Base-by-base conservation (phyloP, 2,888 invertebrate genomes). In the Heliconius ismenius region DNA sequence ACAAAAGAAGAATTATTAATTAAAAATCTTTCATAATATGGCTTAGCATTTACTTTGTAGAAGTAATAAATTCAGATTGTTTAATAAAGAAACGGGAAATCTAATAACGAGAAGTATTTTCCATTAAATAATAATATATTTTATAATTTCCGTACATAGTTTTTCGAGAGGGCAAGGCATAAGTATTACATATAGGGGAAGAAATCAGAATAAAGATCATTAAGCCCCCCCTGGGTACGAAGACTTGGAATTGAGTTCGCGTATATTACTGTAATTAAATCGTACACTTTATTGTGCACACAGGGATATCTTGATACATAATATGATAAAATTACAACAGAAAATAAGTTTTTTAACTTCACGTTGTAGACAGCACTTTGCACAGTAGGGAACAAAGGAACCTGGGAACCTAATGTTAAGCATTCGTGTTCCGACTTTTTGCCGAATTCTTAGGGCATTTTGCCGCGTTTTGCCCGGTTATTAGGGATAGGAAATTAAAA, bases 211-310 rank as follows among this genome's bases (percentile, higher is more conserved):
- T 86, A 36, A 85, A 86, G 80, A 84, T 85, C 84, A 86, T 86
- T 85, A 84, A 83, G 80, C 80, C 81, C 81, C 80, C 81, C 81
- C 73, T 77, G 76, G 75, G 82, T 76, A 77, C 79, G 68, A 79
- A 82, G 81, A 79, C 80, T 81, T 79, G 60, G 81, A 83, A 86
- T 86, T 85, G 84, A 86, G 85, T 83, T 84, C 80, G 82, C 83
- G 83, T 85, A 85, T 87, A 85, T 86, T 85, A 85, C 84, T 82
- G 84, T 84, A 86, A 86, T 88, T 87, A 87, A 88, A 86, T 83
- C 81, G 81, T 84, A 87, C 85, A 86, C 84, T 86, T 86, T 85
- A 85, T 86, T 87, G 86, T 84, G 84, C 85, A 85, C 84, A 83
- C 78, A 82, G 78, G 80, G 24, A 24, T 81, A 82, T 65, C 64